Evolutionary conservation across 2,797 vertebrate genomes (phyloP).

Genomic region (Arctocebus calabarensis): DNA sequence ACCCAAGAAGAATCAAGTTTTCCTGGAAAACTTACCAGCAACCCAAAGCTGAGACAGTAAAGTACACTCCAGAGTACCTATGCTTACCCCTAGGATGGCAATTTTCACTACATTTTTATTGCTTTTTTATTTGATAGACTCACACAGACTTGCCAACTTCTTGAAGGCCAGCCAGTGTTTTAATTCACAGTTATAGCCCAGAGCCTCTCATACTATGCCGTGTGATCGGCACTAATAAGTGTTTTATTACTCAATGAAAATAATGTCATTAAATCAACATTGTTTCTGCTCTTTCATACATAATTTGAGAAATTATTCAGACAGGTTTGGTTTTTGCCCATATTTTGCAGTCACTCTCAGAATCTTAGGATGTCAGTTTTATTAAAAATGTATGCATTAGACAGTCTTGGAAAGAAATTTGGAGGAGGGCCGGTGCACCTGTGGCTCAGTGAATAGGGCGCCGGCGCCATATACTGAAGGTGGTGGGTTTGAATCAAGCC

Average conservation of each 20-base stretch:
- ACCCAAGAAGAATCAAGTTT: background rate
- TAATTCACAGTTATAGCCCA: background rate
- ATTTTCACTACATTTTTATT: background rate
- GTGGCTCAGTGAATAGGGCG: no score
- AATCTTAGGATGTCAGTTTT: background rate
- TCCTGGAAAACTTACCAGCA: background rate
- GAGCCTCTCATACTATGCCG: background rate
- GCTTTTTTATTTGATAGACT: background rate
- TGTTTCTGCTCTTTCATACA: background rate
- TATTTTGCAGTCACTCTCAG: background rate
- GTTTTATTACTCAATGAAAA: background rate
- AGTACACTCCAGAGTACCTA: fast-evolving
- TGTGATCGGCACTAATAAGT: background rate
- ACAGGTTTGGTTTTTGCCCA: background rate
- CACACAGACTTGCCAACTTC: background rate
- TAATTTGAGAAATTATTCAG: background rate
- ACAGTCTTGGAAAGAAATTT: background rate
- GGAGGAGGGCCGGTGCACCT: background rate
- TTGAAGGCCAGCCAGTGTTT: background rate
- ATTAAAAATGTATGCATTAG: background rate
- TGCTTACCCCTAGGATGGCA: background rate
- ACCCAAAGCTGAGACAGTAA: background rate
- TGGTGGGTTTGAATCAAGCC: no score
- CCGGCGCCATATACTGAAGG: no score
- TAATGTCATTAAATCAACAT: background rate